These are phyloP conservation scores for Acropora tenuis DNA, from an alignment of 64 coral and sea anemone genomes.

Conservation along the genomic window DNA sequence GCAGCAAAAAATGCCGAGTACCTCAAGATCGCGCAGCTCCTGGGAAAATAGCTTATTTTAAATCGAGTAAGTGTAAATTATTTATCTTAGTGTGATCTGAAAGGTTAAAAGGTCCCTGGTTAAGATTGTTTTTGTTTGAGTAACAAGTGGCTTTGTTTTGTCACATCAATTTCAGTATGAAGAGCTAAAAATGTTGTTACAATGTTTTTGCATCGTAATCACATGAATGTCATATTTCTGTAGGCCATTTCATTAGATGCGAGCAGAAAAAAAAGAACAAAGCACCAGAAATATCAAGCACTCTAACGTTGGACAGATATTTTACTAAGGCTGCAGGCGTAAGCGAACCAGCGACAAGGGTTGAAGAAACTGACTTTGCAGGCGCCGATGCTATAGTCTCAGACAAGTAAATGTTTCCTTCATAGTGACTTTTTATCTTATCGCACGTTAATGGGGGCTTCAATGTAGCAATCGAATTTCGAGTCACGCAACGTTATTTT, in stretches of 20 bases:
- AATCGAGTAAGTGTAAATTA: slow-evolving; percentile 39
- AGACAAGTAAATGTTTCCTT: slow-evolving; percentile 12
- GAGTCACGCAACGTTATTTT: no score
- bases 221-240: slow-evolving; percentile 7
- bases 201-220: slow-evolving; percentile 5
- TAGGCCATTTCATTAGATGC: slow-evolving; percentile 45
- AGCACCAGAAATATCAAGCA: slow-evolving; percentile 15
- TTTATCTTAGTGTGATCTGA: background rate
- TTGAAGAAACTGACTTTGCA: slow-evolving; percentile 22
- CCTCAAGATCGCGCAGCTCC: slow-evolving; percentile 14
- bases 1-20: slow-evolving; percentile 22
- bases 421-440: slow-evolving; percentile 11
- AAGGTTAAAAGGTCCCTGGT: background rate
- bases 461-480: no score
- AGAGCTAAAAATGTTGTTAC: background rate
- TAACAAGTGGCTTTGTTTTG: background rate
- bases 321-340: slow-evolving; percentile 25
- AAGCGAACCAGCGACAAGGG: slow-evolving; percentile 10
- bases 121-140: background rate
- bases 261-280: slow-evolving; percentile 31
- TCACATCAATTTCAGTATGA: background rate
- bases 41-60: slow-evolving; percentile 40
- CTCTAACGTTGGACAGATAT: slow-evolving; percentile 27
- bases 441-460: background rate
- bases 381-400: slow-evolving; percentile 40